These are phyloP conservation scores for Oxyura jamaicensis DNA, from an alignment of 2,113 vertebrate species.

Conservation along the genomic window DNA sequence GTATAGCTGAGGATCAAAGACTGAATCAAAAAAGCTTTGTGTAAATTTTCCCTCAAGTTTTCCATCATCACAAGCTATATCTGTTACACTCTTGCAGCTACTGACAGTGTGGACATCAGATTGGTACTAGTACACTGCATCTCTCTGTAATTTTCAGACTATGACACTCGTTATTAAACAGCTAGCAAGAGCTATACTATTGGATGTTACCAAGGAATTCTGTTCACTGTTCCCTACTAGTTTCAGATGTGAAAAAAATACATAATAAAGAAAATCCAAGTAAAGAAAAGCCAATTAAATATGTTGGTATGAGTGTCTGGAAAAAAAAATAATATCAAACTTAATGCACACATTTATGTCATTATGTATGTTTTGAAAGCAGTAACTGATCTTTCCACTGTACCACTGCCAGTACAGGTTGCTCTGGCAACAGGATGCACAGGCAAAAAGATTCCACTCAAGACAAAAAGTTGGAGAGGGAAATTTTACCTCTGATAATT, in stretches of 20 bases:
- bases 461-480: not conserved
- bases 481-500: conserved; percentile 23
- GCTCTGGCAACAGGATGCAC: conserved; percentile 56
- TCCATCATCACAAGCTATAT: not conserved
- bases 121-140: not conserved
- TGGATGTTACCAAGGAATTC: not conserved
- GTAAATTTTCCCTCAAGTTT: conserved; percentile 26
- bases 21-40: conserved; percentile 1
- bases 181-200: not conserved
- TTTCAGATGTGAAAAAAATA: not conserved
- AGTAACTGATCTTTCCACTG: conserved; percentile 20
- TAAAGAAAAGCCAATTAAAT: not conserved
- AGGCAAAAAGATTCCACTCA: not conserved
- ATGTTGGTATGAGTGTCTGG: not conserved
- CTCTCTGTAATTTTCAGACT: not conserved
- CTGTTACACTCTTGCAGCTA: not conserved
- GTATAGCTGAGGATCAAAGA: conserved; percentile 47
- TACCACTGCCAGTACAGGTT: not conserved
- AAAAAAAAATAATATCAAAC: not conserved
- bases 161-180: not conserved
- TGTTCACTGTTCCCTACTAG: not conserved
- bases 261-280: not conserved
- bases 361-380: not conserved
- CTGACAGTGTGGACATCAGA: not conserved
- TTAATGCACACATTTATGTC: not conserved